Evolutionary conservation across 2,888 invertebrate species (phyloP).

Genomic region (Tridacna gigas): DNA sequence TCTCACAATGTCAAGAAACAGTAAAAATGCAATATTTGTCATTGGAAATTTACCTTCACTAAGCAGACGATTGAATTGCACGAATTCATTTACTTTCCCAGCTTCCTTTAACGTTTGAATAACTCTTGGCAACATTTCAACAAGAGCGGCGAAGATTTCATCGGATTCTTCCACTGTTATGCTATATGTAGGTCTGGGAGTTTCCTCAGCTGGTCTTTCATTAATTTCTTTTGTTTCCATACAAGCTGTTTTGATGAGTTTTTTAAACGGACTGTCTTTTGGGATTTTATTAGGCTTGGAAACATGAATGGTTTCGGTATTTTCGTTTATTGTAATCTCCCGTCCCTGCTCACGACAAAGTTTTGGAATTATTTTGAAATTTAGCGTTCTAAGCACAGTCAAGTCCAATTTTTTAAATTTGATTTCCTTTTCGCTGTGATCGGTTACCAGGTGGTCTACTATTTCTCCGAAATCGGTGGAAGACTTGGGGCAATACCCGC

Average conservation of each 20-base stretch:
- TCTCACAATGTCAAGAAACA: conserved; percentile 48
- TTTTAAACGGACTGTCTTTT: conserved; percentile 31
- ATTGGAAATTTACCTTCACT: conserved; percentile 38
- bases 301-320: conserved; percentile 5
- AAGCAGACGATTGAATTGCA: not conserved
- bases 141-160: not conserved
- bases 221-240: not conserved
- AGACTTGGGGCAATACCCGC: too few relatives aligned
- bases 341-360: conserved; percentile 22
- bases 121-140: conserved; percentile 11
- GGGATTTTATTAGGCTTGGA: conserved; percentile 7
- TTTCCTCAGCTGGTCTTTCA: not conserved
- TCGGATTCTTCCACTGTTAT: not conserved
- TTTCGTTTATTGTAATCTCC: conserved; percentile 2
- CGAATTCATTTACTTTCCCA: conserved; percentile 34
- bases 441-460: too few relatives aligned
- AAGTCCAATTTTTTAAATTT: too few relatives aligned
- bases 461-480: too few relatives aligned
- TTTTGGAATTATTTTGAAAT: not conserved
- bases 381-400: not conserved
- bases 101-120: conserved; percentile 3
- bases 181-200: not conserved
- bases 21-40: conserved; percentile 45
- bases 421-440: too few relatives aligned
- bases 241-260: conserved; percentile 18